Percentiles rank a stretch among this genome's conserved stretches.
phyloP scores from a whole-genome alignment of 2,797 vertebrate genomes.

The Pipistrellus nathusii region DNA sequence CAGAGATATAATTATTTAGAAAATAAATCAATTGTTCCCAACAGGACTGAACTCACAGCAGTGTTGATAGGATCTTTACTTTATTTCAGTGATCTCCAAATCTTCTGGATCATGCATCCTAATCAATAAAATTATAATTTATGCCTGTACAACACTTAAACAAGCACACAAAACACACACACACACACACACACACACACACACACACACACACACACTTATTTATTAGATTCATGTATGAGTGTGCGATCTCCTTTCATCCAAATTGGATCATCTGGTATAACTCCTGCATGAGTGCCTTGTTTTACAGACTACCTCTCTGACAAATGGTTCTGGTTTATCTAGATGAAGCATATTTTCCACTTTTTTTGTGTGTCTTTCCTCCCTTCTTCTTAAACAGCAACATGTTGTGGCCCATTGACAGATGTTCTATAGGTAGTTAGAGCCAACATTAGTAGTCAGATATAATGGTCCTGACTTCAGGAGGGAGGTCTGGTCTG shows the following conservation, averaged over 20 bases:
- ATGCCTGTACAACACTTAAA: neutral
- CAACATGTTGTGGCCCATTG: neutral
- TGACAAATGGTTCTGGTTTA: neutral
- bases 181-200: too few species aligned
- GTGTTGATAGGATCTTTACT: neutral
- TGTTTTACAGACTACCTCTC: neutral
- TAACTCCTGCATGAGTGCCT: neutral
- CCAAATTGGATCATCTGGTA: neutral
- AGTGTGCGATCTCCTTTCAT: neutral
- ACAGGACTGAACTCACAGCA: neutral
- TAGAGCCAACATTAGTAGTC: neutral
- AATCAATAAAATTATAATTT: neutral
- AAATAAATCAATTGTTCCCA: neutral
- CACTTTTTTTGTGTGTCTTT: neutral
- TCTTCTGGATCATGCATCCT: neutral
- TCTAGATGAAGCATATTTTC: neutral
- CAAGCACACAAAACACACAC: neutral
- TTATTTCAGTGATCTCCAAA: constrained; percentile 26
- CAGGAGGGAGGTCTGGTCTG: neutral
- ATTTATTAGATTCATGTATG: neutral
- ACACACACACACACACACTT: neutral
- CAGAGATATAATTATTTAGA: neutral
- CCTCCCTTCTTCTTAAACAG: neutral
- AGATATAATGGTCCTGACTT: neutral
- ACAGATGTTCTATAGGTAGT: neutral